These are phyloP conservation scores for Diarsia rubi DNA, from an alignment of 2,888 invertebrate genomes.

Conservation along the genomic window DNA sequence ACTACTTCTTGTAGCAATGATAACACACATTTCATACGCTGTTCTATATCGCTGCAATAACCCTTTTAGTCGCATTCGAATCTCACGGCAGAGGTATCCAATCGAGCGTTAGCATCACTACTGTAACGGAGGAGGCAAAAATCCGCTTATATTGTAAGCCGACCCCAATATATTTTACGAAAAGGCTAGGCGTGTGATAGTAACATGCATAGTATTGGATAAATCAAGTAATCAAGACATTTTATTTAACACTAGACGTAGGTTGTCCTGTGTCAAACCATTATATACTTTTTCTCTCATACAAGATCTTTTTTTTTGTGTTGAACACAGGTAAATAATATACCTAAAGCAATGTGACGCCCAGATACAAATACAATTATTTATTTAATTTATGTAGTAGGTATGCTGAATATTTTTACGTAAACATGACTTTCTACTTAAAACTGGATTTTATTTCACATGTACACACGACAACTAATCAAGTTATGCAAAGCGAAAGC, in stretches of 20 bases:
- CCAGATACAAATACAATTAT: background rate
- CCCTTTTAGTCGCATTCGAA: background rate
- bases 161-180: background rate
- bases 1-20: too few relatives aligned
- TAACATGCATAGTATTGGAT: background rate
- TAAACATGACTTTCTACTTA: background rate
- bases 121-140: background rate
- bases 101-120: background rate
- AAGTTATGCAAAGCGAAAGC: too few relatives aligned
- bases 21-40: background rate
- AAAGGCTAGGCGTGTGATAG: background rate
- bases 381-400: background rate
- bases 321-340: background rate
- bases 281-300: too few relatives aligned
- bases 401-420: background rate
- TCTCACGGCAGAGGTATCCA: background rate
- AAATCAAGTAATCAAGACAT: background rate
- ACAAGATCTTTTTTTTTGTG: background rate
- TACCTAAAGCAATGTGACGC: background rate
- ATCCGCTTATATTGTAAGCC: background rate
- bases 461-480: too few relatives aligned
- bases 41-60: background rate
- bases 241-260: background rate
- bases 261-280: too few relatives aligned
- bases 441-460: slow-evolving; percentile 33